Evolutionary conservation across 92 coral and sea anemone species (phyloP).

Genomic region (Parazoanthus darwini): DNA sequence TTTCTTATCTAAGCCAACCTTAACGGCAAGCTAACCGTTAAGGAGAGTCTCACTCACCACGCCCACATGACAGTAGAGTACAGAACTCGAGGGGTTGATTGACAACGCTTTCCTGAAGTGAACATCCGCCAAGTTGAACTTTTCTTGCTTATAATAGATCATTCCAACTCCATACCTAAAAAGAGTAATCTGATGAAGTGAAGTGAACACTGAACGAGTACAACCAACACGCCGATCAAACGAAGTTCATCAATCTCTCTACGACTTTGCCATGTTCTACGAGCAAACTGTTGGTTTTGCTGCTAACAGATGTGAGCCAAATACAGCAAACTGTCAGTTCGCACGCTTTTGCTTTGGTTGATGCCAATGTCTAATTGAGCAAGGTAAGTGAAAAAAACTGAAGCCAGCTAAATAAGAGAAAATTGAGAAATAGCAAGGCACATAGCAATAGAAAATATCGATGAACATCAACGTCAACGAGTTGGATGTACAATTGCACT

Average conservation of each 20-base stretch:
- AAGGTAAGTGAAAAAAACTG: no score
- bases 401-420: no score
- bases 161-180: slow-evolving; percentile 97
- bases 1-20: no score
- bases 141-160: slow-evolving; percentile 98
- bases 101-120: slow-evolving; percentile 95
- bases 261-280: no score
- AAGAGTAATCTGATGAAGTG: background rate
- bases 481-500: background rate
- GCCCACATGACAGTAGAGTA: slow-evolving; percentile 92
- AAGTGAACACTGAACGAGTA: background rate
- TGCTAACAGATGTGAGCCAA: no score
- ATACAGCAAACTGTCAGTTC: no score
- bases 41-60: slow-evolving; percentile 75
- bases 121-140: slow-evolving; percentile 95
- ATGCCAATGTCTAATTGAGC: no score
- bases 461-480: background rate
- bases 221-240: no score
- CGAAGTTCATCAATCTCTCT: no score
- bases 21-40: background rate
- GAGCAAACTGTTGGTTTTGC: no score
- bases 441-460: background rate
- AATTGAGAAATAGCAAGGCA: background rate
- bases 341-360: no score
- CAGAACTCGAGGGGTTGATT: slow-evolving; percentile 97